A percentile compares a stretch with the other conserved stretches of the same genome.
Conservation (phyloP, 1,140 invertebrate species). For the Augochlora pura region DNA sequence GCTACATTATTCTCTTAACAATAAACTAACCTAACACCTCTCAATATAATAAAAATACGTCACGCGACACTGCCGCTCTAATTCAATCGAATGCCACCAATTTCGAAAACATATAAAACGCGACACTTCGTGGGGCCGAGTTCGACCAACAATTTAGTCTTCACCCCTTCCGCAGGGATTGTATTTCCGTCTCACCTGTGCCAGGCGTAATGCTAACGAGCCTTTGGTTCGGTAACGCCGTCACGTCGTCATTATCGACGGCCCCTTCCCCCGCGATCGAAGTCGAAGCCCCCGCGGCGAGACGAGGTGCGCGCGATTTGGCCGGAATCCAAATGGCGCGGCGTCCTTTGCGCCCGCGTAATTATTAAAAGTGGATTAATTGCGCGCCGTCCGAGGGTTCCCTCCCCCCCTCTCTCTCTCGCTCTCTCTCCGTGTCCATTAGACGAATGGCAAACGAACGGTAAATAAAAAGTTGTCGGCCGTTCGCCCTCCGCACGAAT, state of each 20-base stretch:
- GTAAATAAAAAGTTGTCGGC: not conserved
- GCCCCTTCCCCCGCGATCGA: not conserved
- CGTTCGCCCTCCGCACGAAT: not conserved
- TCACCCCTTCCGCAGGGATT: not conserved
- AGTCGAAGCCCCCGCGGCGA: not conserved
- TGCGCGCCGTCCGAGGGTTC: no score
- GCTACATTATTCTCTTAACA: no score
- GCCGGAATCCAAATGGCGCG: conserved; percentile 10
- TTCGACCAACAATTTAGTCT: not conserved
- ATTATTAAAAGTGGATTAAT: conserved; percentile 42
- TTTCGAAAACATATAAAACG: no score
- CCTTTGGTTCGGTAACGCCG: not conserved
- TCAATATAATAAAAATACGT: no score
- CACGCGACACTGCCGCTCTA: no score
- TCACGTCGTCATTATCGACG: conserved; percentile 28
- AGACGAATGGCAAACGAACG: not conserved
- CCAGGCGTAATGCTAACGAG: not conserved
- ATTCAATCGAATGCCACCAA: no score
- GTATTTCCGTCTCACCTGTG: not conserved
- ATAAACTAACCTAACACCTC: no score
- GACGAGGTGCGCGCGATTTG: not conserved
- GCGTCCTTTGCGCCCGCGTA: not conserved
- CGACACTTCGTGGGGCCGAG: no score
- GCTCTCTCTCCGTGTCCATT: conserved; percentile 10
- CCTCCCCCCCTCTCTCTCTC: no score